phyloP scores from a whole-genome alignment of 2,797 vertebrate genomes.

The Paratrypauchen microcephalus region DNA sequence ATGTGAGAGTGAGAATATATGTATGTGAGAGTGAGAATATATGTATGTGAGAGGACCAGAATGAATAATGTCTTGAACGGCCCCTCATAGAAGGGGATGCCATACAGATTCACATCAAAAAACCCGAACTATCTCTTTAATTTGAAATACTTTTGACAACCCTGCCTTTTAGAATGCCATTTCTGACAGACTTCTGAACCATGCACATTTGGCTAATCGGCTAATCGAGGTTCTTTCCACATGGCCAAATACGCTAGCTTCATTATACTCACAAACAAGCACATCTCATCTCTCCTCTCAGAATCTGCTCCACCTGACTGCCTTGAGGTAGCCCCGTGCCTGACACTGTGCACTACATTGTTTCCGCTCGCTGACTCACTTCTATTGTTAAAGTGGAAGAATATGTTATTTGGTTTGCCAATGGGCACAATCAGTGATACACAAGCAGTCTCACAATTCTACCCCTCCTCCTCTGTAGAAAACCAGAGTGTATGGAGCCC shows the following conservation, averaged over 20 bases:
- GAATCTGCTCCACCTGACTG: conserved; percentile 23
- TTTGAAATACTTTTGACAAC: too few relatives aligned
- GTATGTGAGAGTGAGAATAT: too few relatives aligned
- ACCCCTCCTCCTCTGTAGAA: conserved; percentile 7
- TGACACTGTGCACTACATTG: conserved; percentile 16
- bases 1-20: too few relatives aligned
- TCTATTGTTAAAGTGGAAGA: conserved; percentile 39
- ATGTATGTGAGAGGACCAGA: too few relatives aligned
- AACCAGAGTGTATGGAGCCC: conserved; percentile 39
- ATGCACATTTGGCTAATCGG: neutral
- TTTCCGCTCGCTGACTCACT: conserved; percentile 37
- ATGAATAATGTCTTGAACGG: too few relatives aligned
- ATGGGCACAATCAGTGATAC: conserved; percentile 43
- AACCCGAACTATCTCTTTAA: too few relatives aligned
- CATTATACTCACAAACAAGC: conserved; percentile 5
- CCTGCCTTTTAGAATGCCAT: neutral
- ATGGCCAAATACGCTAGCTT: neutral
- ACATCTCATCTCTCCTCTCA: neutral
- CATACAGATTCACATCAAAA: too few relatives aligned
- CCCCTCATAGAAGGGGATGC: too few relatives aligned
- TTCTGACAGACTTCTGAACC: neutral
- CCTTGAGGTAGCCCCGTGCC: conserved; percentile 39
- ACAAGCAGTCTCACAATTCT: conserved; percentile 33
- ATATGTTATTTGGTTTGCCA: conserved; percentile 47
- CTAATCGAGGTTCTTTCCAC: neutral